Conservation (phyloP, 2,113 vertebrate genomes). For the Chlamydotis undulata region DNA sequence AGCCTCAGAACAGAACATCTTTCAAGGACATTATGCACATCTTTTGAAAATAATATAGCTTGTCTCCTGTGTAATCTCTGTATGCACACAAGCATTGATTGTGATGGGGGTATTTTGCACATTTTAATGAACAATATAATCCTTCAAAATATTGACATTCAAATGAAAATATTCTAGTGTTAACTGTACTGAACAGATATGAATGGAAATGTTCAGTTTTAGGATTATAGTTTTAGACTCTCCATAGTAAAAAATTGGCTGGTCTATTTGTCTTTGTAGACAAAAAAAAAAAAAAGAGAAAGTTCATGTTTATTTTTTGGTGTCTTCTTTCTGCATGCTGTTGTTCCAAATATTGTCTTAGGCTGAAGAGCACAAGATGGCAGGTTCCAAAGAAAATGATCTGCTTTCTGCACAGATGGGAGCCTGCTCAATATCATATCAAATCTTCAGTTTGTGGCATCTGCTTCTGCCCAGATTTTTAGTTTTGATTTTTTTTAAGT, state of each 20-base stretch:
- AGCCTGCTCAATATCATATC: not conserved
- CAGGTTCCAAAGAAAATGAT: not conserved
- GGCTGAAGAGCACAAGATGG: not conserved
- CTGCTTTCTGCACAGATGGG: not conserved
- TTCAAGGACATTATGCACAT: not conserved
- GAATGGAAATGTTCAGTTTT: not conserved
- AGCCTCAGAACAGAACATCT: not conserved
- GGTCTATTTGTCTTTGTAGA: not conserved
- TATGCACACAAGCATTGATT: not conserved
- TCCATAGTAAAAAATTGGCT: not conserved
- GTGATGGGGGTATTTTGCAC: fast-evolving
- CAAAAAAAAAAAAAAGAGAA: not conserved
- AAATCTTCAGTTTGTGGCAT: not conserved
- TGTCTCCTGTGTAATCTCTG: not conserved
- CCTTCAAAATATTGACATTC: not conserved
- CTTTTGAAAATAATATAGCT: not conserved
- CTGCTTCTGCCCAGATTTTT: not conserved
- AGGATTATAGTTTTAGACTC: not conserved
- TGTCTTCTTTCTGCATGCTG: not conserved
- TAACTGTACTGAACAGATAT: not conserved
- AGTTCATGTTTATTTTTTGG: not conserved
- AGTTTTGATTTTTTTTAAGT: not conserved
- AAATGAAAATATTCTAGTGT: not conserved
- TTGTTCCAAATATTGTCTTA: not conserved
- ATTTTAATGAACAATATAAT: not conserved